These are phyloP conservation scores for Brachionus rotundiformis DNA, from an alignment of 1,140 invertebrate genomes.

Conservation along the genomic window DNA sequence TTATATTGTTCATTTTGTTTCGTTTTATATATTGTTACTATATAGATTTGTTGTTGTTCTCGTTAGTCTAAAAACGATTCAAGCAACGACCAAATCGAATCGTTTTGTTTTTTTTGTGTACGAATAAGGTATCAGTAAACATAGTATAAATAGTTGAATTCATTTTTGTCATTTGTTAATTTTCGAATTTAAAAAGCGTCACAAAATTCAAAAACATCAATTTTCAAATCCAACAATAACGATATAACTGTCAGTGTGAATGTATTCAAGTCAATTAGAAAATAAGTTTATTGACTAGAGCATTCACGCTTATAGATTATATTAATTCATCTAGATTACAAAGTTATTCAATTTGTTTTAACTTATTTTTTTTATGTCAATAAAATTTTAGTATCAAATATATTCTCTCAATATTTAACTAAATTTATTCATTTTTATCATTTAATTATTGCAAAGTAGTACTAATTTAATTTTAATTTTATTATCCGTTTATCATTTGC, in stretches of 20 bases:
- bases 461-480: no score
- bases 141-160: conserved; percentile 20
- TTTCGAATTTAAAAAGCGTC: conserved; percentile 22
- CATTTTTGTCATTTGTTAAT: conserved; percentile 16
- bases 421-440: no score
- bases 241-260: conserved; percentile 44
- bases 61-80: not conserved
- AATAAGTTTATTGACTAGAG: conserved; percentile 49
- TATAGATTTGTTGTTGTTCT: conserved; percentile 7
- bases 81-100: conserved; percentile 2
- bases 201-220: not conserved
- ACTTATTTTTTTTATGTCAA: no score
- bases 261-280: conserved; percentile 51
- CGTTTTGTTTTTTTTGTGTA: not conserved
- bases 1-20: conserved; percentile 4
- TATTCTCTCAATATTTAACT: no score
- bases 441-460: no score
- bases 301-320: conserved; percentile 52
- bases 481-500: no score
- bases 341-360: no score
- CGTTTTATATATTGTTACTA: conserved; percentile 1
- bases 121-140: not conserved
- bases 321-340: not conserved
- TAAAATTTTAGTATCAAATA: no score
- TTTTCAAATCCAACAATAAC: not conserved